phyloP scores from a whole-genome alignment of 2,888 invertebrate genomes.

The Drosophila histrio region DNA sequence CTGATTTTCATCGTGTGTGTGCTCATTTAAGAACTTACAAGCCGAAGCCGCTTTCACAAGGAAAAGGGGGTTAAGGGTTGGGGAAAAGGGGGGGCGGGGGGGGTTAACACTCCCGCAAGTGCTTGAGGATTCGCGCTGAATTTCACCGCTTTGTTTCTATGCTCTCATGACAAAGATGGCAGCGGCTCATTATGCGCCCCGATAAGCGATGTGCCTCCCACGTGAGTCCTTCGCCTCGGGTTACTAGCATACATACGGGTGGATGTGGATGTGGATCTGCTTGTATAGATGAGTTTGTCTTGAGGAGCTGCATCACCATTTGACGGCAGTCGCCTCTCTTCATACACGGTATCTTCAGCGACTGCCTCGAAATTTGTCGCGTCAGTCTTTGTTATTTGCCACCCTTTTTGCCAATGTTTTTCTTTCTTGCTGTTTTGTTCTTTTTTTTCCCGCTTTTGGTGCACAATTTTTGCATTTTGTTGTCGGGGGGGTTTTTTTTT shows the following conservation, averaged over 20 bases:
- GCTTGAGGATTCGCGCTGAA: slow-evolving; percentile 75
- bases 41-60: slow-evolving; percentile 10
- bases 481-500: slow-evolving; percentile 16
- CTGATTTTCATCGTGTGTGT: slow-evolving; percentile 77
- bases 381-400: slow-evolving; percentile 51
- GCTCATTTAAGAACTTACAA: slow-evolving; percentile 78
- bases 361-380: slow-evolving; percentile 39
- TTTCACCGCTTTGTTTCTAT: slow-evolving; percentile 76
- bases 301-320: slow-evolving; percentile 40
- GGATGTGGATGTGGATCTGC: slow-evolving; percentile 14
- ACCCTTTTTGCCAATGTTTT: slow-evolving; percentile 53
- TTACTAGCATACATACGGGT: slow-evolving; percentile 43
- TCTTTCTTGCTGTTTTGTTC: neutral
- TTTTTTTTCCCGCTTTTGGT: slow-evolving; percentile 43
- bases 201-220: slow-evolving; percentile 77
- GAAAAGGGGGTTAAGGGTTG: neutral
- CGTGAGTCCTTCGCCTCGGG: slow-evolving; percentile 76
- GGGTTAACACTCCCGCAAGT: slow-evolving; percentile 46
- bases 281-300: slow-evolving; percentile 30
- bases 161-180: slow-evolving; percentile 72
- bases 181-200: slow-evolving; percentile 76
- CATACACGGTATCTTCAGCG: slow-evolving; percentile 32
- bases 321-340: slow-evolving; percentile 23
- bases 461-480: slow-evolving; percentile 48
- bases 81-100: neutral